Base-by-base conservation (phyloP, 2,797 vertebrate species). In the Muraenolepis orangiensis region DNA sequence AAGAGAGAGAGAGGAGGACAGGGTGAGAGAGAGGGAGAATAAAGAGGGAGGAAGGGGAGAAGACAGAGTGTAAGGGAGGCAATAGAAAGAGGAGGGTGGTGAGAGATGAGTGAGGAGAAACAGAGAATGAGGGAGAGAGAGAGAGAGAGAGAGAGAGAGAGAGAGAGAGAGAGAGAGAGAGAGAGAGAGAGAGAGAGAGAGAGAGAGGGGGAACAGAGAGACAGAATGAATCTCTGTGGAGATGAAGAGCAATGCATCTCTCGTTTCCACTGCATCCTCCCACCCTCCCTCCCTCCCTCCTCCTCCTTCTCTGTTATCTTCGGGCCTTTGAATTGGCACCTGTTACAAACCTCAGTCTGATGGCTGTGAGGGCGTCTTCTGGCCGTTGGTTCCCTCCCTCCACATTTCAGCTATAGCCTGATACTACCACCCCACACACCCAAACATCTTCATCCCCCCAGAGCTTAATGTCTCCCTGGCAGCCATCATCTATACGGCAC, bases 291-390 rank as follows among this genome's bases (percentile, higher is more conserved):
- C n/a, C n/a, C n/a, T n/a, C n/a, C n/a, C n/a, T n/a, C n/a, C n/a
- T n/a, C n/a, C n/a, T n/a, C n/a, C n/a, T 64, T 23, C 57, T 26
- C 57, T 64, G 57, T 64, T 64, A 64, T 64, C 57, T 70, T 81
- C 81, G 78, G 75, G n/a, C 23, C 57, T 64, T 26, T 64, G 57
- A 64, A 64, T 26, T 23, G 8, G 57, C 57, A 64, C 57, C 57
- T 64, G 57, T 64, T 64, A 64, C 57, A 26, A 26, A 64, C 57
- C 23, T 26, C 20, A 23, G 51, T 57, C 51, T 57, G 6, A 20
- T 23, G 51, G 51, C 51, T 57, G 51, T n/a, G 51, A 57, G 51
- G 20, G n/a, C n/a, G n/a, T n/a, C n/a, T n/a, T n/a, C n/a, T n/a
- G n/a, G n/a, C n/a, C n/a, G n/a, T n/a, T n/a, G n/a, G n/a, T n/a